phyloP scores from a whole-genome alignment of 2,113 vertebrate genomes.

The Peucedramus taeniatus region DNA sequence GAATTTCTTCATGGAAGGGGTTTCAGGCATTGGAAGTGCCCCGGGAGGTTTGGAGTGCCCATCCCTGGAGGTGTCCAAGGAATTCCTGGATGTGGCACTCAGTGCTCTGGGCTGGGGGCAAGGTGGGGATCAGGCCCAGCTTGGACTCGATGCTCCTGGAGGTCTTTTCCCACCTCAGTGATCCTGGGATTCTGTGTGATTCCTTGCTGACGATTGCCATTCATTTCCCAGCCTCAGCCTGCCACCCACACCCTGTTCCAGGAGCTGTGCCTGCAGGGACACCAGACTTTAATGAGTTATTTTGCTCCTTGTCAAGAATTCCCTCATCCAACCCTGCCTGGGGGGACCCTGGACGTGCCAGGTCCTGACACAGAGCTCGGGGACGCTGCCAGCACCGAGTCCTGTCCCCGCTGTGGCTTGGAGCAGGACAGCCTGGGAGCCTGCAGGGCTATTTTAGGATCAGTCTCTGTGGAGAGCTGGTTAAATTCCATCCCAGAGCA shows the following conservation, averaged over 20 bases:
- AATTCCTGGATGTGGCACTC: not conserved
- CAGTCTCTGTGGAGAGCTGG: not conserved
- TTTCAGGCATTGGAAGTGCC: not conserved
- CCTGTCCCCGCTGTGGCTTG: not conserved
- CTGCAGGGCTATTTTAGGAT: not conserved
- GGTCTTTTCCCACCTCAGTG: not conserved
- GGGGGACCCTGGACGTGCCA: not conserved
- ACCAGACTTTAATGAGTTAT: not conserved
- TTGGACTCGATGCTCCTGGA: not conserved
- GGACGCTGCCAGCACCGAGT: not conserved
- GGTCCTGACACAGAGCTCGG: not conserved
- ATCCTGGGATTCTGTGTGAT: not conserved
- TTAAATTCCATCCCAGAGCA: not conserved
- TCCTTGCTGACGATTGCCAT: not conserved
- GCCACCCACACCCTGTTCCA: not conserved
- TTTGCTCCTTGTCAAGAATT: not conserved
- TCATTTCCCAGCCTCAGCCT: not conserved
- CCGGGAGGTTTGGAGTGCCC: not conserved
- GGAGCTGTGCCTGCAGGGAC: not conserved
- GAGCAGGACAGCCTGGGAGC: not conserved
- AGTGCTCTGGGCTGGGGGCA: not conserved
- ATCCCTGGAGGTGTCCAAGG: not conserved
- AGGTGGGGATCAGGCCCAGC: not conserved
- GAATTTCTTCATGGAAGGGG: not conserved
- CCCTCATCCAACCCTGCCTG: not conserved